Conservation (phyloP, 2,888 invertebrate species). For the Harpalus rufipes region DNA sequence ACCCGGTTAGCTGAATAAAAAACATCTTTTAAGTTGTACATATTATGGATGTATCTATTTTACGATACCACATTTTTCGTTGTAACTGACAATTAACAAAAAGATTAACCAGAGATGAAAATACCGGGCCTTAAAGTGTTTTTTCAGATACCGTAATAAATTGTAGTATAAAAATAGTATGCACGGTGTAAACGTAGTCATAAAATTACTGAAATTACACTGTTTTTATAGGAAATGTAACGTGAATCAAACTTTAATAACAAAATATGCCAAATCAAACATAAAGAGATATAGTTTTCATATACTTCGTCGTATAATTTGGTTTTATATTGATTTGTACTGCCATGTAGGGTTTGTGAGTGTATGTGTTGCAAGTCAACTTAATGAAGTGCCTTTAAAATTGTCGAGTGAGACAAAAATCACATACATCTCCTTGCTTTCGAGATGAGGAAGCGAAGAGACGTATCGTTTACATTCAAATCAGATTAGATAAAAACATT, state of each 20-base stretch:
- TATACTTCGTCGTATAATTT: constrained; percentile 30
- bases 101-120: too few relatives aligned
- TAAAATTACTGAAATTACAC: not conserved
- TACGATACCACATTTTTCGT: too few relatives aligned
- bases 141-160: too few relatives aligned
- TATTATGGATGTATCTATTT: too few relatives aligned
- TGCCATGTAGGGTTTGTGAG: constrained; percentile 67
- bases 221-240: constrained; percentile 22
- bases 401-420: constrained; percentile 66
- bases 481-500: constrained; percentile 59
- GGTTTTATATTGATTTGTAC: constrained; percentile 65
- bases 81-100: too few relatives aligned
- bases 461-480: constrained; percentile 59
- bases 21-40: too few relatives aligned
- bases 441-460: constrained; percentile 51
- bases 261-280: constrained; percentile 47
- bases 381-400: constrained; percentile 66
- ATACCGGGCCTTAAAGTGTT: too few relatives aligned
- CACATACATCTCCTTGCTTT: constrained; percentile 55
- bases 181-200: too few relatives aligned
- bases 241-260: constrained; percentile 38
- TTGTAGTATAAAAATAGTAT: too few relatives aligned
- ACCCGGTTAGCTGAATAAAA: too few relatives aligned
- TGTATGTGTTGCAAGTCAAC: constrained; percentile 67
- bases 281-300: constrained; percentile 28